Conservation (phyloP, 2,113 vertebrate genomes). For the Chamaetylas fuelleborni region DNA sequence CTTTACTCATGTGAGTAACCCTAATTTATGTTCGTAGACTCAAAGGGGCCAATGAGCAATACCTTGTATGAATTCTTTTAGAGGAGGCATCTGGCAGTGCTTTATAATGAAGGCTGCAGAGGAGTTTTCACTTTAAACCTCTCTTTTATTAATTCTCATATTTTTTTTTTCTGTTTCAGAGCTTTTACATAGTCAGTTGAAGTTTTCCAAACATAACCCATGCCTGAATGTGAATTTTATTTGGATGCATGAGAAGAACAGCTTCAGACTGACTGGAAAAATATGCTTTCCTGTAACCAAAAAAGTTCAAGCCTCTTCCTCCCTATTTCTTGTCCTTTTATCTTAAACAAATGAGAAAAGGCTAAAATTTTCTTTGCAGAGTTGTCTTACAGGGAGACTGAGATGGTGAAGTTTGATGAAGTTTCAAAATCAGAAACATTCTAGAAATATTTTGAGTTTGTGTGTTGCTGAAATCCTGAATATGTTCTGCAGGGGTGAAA, state of each 20-base stretch:
- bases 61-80: conserved; percentile 32
- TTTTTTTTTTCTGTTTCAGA: not conserved
- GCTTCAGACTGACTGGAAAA: conserved; percentile 11
- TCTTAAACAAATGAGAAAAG: not conserved
- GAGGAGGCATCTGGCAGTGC: conserved; percentile 46
- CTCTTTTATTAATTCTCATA: conserved; percentile 29
- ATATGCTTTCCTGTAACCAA: not conserved
- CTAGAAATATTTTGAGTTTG: not conserved
- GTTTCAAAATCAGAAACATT: not conserved
- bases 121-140: conserved; percentile 18
- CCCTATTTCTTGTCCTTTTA: not conserved
- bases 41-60: conserved; percentile 12
- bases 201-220: conserved; percentile 7
- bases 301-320: not conserved
- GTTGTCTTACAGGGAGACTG: not conserved
- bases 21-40: conserved; percentile 12
- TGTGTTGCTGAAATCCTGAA: not conserved
- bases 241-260: conserved; percentile 13
- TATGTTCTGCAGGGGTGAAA: not conserved
- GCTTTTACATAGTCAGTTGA: not conserved
- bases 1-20: conserved; percentile 11
- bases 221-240: conserved; percentile 33
- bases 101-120: conserved; percentile 36
- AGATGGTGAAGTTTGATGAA: not conserved
- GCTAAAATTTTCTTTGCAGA: not conserved